Conservation (phyloP, 2,888 invertebrate genomes). For the Drosophila antonietae region DNA sequence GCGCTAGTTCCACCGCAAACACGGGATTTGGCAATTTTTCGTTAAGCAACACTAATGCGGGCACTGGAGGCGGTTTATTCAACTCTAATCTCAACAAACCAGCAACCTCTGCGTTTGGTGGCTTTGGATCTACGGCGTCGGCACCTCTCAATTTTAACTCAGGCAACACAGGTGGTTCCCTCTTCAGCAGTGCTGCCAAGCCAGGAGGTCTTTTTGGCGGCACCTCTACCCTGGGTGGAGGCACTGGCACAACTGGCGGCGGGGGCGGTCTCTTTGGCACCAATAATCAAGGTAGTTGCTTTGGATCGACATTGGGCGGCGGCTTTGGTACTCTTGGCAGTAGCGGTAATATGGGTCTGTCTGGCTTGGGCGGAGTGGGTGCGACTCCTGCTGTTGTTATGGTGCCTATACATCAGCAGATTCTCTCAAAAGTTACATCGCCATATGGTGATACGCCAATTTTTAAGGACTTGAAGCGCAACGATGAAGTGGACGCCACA, state of each 20-base stretch:
- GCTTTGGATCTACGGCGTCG: conserved; percentile 85
- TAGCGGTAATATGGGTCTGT: conserved; percentile 41
- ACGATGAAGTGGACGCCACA: conserved; percentile 87
- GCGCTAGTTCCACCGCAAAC: conserved; percentile 76
- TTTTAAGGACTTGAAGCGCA: conserved; percentile 89
- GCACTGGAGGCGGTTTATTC: conserved; percentile 78
- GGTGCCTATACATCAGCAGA: conserved; percentile 89
- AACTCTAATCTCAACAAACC: conserved; percentile 84
- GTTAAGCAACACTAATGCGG: conserved; percentile 66
- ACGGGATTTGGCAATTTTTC: conserved; percentile 81
- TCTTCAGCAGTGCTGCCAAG: conserved; percentile 86
- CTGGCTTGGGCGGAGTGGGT: conserved; percentile 58
- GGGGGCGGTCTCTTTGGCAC: conserved; percentile 27
- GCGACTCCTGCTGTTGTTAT: conserved; percentile 62
- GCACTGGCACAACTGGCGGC: conserved; percentile 11
- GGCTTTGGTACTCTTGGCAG: conserved; percentile 52
- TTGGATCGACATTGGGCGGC: conserved; percentile 66
- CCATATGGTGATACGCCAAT: conserved; percentile 96
- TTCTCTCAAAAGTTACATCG: conserved; percentile 90
- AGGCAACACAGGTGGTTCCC: conserved; percentile 71
- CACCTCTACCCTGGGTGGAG: conserved; percentile 49
- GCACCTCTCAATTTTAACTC: conserved; percentile 83
- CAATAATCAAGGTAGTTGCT: conserved; percentile 67
- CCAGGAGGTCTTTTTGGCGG: conserved; percentile 85
- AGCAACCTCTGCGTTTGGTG: conserved; percentile 86